phyloP scores from a whole-genome alignment of 2,797 vertebrate genomes.

The Phataginus tricuspis region DNA sequence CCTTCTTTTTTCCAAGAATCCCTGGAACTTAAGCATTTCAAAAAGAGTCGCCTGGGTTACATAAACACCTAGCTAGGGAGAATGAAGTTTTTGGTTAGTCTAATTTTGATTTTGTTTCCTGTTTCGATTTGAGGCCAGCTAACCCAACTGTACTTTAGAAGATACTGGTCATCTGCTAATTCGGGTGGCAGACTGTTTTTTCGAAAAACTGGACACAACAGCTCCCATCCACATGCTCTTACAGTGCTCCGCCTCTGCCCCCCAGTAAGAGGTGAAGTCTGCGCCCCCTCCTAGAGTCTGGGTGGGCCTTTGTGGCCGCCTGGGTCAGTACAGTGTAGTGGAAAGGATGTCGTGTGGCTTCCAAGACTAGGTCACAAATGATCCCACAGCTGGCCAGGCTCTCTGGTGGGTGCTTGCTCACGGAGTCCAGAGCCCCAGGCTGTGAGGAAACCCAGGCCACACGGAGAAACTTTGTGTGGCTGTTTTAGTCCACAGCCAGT shows the following conservation, averaged over 20 bases:
- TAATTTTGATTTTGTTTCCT: neutral
- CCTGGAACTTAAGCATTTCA: neutral
- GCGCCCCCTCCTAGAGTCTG: neutral
- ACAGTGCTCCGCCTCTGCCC: neutral
- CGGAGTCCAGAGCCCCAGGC: neutral
- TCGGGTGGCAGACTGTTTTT: neutral
- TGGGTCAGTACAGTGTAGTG: neutral
- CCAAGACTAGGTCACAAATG: neutral
- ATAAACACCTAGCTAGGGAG: neutral
- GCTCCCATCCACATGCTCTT: neutral
- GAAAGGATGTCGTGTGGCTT: neutral
- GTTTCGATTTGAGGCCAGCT: neutral
- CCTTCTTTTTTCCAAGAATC: neutral
- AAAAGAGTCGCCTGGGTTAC: neutral
- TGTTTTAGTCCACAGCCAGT: neutral
- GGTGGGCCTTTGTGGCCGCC: neutral
- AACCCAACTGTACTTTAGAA: neutral
- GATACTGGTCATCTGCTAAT: neutral
- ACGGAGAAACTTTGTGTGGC: fast-evolving
- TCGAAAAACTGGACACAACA: neutral
- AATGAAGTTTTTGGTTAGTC: neutral
- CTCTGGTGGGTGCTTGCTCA: neutral
- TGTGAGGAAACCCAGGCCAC: neutral
- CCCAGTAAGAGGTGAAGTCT: neutral
- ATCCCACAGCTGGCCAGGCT: neutral